Evolutionary conservation across 2,113 vertebrate genomes (phyloP), one percentile per base, ranked within the genome.

Genomic region (Heliornis fulica): DNA sequence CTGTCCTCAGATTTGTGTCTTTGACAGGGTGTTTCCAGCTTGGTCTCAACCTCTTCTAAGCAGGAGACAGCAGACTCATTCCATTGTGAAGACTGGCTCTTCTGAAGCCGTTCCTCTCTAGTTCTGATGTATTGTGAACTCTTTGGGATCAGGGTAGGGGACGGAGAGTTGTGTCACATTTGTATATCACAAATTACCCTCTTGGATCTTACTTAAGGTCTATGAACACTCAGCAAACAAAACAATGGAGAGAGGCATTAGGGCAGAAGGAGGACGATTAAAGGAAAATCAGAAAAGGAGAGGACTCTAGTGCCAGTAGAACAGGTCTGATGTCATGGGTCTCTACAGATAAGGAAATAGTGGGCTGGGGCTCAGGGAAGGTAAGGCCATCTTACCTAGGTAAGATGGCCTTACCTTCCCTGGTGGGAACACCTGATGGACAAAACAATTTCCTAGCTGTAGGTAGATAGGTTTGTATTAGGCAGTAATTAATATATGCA

Each of bases 91-190:
- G 18, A 8, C 46, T 74, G 51, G 19, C 25, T n/a, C 29, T 45
- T 43, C 40, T 63, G 61, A 81, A 56, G 17, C 1, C n/a, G n/a
- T 10, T 78, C 36, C 21, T 87, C 84, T 0, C 0, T 36, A 82
- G 29, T 23, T 79, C 46, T 79, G 29, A 51, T 64, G 11, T 59
- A 46, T 3, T 71, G 29, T 50, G 70, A 71, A 17, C 34, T 85
- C 48, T 64, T 75, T 76, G 43, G 11, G 40, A 20, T 32, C 15
- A 69, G 29, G 18, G 31, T 79, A 31, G 7, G 19, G 28, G 29
- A 17, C 29, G 36, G 43, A 82, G 32, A 3, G 13, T 32, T 48
- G 12, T 79, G 85, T 68, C 59, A 72, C 7, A 14, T 61, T 65
- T 63, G 7, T 40, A 13, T n/a, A 16, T 21, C 26, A 54, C 26